These are phyloP conservation scores for Pachydiplax longipennis DNA, from an alignment of 2,888 invertebrate genomes.

Conservation along the genomic window DNA sequence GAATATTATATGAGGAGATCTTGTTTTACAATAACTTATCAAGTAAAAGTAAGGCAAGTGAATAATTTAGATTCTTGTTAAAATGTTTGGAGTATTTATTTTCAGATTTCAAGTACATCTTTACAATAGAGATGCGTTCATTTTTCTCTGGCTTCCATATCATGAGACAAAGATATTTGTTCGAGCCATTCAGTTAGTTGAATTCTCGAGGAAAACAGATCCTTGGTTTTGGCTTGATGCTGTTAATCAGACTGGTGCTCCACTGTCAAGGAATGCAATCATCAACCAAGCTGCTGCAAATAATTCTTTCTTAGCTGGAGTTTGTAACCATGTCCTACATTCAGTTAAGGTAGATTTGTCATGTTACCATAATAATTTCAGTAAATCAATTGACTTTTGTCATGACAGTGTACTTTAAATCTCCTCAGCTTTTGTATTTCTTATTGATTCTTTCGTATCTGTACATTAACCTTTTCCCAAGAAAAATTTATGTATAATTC, in stretches of 20 bases:
- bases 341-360: slow-evolving; percentile 63
- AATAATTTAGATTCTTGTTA: too few relatives aligned
- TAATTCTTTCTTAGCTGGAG: slow-evolving; percentile 68
- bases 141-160: slow-evolving; percentile 87
- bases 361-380: slow-evolving; percentile 30
- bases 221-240: slow-evolving; percentile 80
- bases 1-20: too few relatives aligned
- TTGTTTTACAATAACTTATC: too few relatives aligned
- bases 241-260: slow-evolving; percentile 76
- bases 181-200: slow-evolving; percentile 76
- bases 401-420: too few relatives aligned
- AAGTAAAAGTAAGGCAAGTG: too few relatives aligned
- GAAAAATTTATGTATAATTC: too few relatives aligned
- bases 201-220: slow-evolving; percentile 67
- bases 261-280: slow-evolving; percentile 75
- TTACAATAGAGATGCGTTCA: slow-evolving; percentile 83
- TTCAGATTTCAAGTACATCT: slow-evolving; percentile 83
- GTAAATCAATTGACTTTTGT: neutral
- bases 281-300: slow-evolving; percentile 75
- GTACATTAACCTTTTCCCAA: too few relatives aligned
- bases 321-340: slow-evolving; percentile 66
- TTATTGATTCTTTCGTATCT: too few relatives aligned
- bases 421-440: too few relatives aligned
- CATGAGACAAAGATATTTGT: slow-evolving; percentile 92
- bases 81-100: slow-evolving; percentile 8